Evolutionary conservation across 64 coral and sea anemone genomes (phyloP), one percentile per base, ranked within the genome.

Genomic region (Actinia equina): DNA sequence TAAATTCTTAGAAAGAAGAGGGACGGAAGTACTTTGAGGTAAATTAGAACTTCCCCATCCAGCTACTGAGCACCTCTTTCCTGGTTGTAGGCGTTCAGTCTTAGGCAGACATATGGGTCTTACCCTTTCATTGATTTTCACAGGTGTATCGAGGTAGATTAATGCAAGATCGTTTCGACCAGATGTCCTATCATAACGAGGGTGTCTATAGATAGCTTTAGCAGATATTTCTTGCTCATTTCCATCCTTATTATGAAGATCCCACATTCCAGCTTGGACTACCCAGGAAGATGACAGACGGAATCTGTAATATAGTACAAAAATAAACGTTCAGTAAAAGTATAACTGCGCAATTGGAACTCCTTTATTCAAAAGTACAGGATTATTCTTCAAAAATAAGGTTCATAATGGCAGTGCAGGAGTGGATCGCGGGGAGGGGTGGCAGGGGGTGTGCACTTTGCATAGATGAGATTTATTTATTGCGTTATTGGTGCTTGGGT

Each of bases 141-240:
- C 88, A 52, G 83, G 84, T 63, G 59, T 77, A 18, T 87, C n/a
- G 43, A 96, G 88, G 64, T 90, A 83, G 44, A 96, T 76, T 84
- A 96, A 77, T 22, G 94, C 94, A 70, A 96, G 87, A 79, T 96
- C 91, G 74, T 93, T 92, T 65, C 83, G 70, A 74, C 90, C 84
- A 44, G 87, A 77, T 51, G 52, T 44, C 4, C 71, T 53, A 77
- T 89, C 89, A 61, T 96, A 96, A 2, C 77, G 42, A 44, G 90
- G 88, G 93, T 96, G 94, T 27, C 78, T 82, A 53, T 89, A 89
- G 59, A 93, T 93, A 52, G 84, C 30, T 87, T 92, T 45, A 57
- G 81, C 85, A 44, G 85, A 58, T 59, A 89, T 37, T 53, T 83
- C 70, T 60, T 96, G 90, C 71, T 90, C 88, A 41, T 44, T 89